Evolutionary conservation across 2,888 invertebrate genomes (phyloP).

Genomic region (Trilocha varians): DNA sequence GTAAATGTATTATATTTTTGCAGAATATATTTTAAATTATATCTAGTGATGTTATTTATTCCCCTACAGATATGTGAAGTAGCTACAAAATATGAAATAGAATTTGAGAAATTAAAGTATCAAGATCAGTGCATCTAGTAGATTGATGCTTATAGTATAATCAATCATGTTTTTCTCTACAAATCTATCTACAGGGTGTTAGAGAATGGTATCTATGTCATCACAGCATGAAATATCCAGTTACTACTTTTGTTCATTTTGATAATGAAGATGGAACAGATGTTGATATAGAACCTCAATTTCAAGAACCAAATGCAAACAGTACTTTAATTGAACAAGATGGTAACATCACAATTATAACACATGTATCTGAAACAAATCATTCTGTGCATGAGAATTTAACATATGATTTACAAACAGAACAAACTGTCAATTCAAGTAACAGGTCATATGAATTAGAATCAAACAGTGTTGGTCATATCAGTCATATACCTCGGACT

Average conservation of each 20-base stretch:
- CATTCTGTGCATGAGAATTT: slow-evolving; percentile 6
- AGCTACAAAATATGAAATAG: slow-evolving; percentile 39
- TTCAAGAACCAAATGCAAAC: slow-evolving; percentile 34
- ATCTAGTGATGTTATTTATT: too few relatives aligned
- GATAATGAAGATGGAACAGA: slow-evolving; percentile 32
- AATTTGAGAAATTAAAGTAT: slow-evolving; percentile 51
- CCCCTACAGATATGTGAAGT: slow-evolving; percentile 37
- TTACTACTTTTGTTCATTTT: slow-evolving; percentile 47
- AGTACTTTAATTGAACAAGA: slow-evolving; percentile 26
- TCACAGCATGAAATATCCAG: slow-evolving; percentile 56
- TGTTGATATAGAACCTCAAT: slow-evolving; percentile 15
- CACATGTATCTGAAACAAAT: slow-evolving; percentile 6
- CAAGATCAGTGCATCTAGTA: slow-evolving; percentile 40
- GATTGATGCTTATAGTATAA: slow-evolving; percentile 33
- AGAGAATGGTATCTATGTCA: slow-evolving; percentile 61
- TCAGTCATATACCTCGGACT: slow-evolving; percentile 51
- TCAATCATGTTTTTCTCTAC: slow-evolving; percentile 30
- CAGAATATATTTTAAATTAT: slow-evolving; percentile 16
- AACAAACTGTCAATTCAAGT: slow-evolving; percentile 10
- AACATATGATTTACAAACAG: slow-evolving; percentile 5
- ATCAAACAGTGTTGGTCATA: slow-evolving; percentile 43
- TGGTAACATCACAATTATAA: slow-evolving; percentile 4
- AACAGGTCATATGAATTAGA: slow-evolving; percentile 10
- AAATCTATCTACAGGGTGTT: slow-evolving; percentile 54
- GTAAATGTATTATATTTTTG: slow-evolving; percentile 9